These are phyloP conservation scores for Rhinogobio ventralis DNA, from an alignment of 2,797 vertebrate species.

Conservation along the genomic window DNA sequence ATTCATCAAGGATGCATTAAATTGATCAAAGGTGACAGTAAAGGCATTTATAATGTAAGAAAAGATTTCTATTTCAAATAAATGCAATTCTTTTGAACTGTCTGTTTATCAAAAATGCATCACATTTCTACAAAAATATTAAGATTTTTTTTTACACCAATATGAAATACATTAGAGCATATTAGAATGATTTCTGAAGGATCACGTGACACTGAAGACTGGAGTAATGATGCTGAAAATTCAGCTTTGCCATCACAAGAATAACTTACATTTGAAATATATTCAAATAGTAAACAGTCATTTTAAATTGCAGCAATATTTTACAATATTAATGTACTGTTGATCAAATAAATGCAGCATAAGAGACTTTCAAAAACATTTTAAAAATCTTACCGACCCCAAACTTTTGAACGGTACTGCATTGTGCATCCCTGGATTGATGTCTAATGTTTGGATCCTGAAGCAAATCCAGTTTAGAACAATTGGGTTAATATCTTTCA, in stretches of 20 bases:
- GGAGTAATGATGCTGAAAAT: neutral
- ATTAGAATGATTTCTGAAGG: neutral
- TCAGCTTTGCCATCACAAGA: neutral
- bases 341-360: neutral
- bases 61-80: neutral
- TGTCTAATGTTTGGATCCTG: neutral
- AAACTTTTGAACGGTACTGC: neutral
- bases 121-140: neutral
- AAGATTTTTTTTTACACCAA: neutral
- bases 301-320: neutral
- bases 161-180: neutral
- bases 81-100: neutral
- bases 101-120: neutral
- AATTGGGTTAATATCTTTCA: neutral
- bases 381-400: neutral
- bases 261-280: neutral
- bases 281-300: neutral
- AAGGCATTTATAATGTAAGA: neutral
- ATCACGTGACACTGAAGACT: neutral
- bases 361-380: neutral
- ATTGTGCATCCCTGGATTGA: neutral
- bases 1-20: neutral
- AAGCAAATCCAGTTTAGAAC: neutral
- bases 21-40: neutral
- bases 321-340: neutral